A percentile compares a stretch with the other conserved stretches of the same genome.
Evolutionary conservation across 2,797 vertebrate species (phyloP).

Genomic region (Muraenolepis orangiensis): DNA sequence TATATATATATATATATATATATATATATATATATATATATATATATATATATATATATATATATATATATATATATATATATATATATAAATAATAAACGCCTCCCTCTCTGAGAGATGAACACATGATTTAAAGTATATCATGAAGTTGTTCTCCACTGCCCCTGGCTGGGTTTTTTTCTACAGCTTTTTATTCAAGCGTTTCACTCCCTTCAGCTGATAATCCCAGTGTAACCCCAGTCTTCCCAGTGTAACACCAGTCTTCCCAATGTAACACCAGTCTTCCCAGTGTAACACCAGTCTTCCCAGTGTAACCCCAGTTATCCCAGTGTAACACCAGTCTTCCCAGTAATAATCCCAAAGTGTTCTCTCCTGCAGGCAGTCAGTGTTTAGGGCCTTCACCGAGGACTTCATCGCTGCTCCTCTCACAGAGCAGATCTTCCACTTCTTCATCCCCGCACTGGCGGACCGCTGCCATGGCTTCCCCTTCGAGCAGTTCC

Average conservation of each 20-base stretch:
- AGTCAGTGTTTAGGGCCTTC: conserved; percentile 91
- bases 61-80: not conserved
- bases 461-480: conserved; percentile 79
- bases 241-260: no score
- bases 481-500: conserved; percentile 92
- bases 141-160: not conserved
- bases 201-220: not conserved
- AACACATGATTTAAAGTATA: not conserved
- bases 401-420: conserved; percentile 91
- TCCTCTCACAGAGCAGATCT: conserved; percentile 94
- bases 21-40: not conserved
- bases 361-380: conserved; percentile 70
- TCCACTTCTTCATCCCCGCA: conserved; percentile 93
- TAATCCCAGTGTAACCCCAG: not conserved
- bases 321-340: not conserved
- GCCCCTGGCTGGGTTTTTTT: not conserved
- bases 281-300: not conserved
- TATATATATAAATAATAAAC: no score
- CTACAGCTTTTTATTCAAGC: not conserved
- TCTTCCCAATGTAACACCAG: not conserved
- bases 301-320: not conserved
- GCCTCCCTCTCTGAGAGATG: no score
- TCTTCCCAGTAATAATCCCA: not conserved
- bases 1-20: not conserved
- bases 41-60: no score